phyloP scores from a whole-genome alignment of 2,113 vertebrate species.

The Bambusicola thoracicus region DNA sequence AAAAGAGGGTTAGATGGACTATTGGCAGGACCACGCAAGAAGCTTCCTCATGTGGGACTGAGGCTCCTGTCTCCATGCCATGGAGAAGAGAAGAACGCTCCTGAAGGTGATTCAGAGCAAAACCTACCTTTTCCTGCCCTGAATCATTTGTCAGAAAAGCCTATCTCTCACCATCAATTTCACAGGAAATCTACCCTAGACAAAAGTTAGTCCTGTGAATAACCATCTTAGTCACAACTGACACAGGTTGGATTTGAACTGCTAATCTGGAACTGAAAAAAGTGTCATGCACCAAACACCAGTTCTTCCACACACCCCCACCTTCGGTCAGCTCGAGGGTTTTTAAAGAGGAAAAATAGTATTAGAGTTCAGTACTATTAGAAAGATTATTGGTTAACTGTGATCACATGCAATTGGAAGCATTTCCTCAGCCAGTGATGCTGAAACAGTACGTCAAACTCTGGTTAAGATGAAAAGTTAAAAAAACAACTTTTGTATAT shows the following conservation, averaged over 20 bases:
- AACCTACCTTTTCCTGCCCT: conserved; percentile 32
- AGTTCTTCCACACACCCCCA: background rate
- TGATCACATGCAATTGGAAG: conserved; percentile 48
- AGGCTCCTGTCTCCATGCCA: background rate
- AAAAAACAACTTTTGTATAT: conserved; percentile 61
- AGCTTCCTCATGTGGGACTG: background rate
- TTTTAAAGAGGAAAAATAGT: conserved; percentile 35
- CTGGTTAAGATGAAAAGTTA: conserved; percentile 67
- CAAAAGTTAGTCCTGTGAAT: conserved; percentile 35
- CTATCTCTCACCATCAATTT: background rate
- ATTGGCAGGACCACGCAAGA: background rate
- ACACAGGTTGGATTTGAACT: conserved; percentile 25
- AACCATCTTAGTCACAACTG: conserved; percentile 23
- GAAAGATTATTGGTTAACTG: conserved; percentile 28
- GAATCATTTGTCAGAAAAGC: conserved; percentile 37
- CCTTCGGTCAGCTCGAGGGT: conserved; percentile 17
- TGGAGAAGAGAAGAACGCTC: background rate
- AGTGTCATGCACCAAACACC: background rate
- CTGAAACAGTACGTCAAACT: conserved; percentile 15
- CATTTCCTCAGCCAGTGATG: conserved; percentile 50
- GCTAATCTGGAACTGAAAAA: background rate
- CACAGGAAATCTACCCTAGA: conserved; percentile 16
- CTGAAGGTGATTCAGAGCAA: conserved; percentile 51
- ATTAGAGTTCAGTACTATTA: background rate
- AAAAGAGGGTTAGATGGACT: background rate